A percentile compares a stretch with the other conserved stretches of the same genome.
Evolutionary conservation across 2,888 invertebrate genomes (phyloP).

Genomic region (Eudasyphora cyanicolor): DNA sequence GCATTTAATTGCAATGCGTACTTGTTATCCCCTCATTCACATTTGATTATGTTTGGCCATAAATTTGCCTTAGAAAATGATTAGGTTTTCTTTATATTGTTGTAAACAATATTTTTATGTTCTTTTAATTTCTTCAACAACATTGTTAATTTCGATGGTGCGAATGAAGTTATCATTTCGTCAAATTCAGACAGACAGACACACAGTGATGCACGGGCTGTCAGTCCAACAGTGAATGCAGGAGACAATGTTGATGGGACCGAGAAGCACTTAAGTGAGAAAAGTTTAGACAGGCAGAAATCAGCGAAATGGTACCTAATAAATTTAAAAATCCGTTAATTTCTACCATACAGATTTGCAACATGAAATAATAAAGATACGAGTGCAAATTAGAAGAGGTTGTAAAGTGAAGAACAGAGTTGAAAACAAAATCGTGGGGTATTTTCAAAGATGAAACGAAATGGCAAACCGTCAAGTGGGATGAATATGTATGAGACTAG

Average conservation of each 20-base stretch:
- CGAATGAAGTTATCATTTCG: constrained; percentile 10
- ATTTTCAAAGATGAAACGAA: not conserved
- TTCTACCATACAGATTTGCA: constrained; percentile 11
- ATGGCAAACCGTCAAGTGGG: not conserved
- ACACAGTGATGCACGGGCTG: not conserved
- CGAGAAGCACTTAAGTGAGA: not conserved
- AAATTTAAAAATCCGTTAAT: constrained; percentile 34
- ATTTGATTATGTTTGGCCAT: constrained; percentile 12
- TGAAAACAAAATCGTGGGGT: constrained; percentile 1
- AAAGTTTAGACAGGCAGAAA: not conserved
- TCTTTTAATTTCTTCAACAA: constrained; percentile 43
- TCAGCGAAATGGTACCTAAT: constrained; percentile 10
- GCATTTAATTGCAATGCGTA: too few relatives aligned
- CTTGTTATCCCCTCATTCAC: constrained; percentile 22
- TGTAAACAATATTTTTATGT: constrained; percentile 41
- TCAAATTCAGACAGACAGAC: not conserved
- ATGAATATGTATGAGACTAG: constrained; percentile 42
- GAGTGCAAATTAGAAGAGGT: constrained; percentile 6
- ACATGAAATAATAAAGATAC: constrained; percentile 24
- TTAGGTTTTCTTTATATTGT: constrained; percentile 20
- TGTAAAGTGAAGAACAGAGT: constrained; percentile 9
- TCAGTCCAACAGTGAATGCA: not conserved
- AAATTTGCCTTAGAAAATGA: constrained; percentile 13
- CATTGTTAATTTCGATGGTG: constrained; percentile 39
- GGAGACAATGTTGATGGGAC: not conserved